Evolutionary conservation across 2,113 vertebrate species (phyloP), one percentile per base, ranked within the genome.

Genomic region (Ariopsis seemanni): DNA sequence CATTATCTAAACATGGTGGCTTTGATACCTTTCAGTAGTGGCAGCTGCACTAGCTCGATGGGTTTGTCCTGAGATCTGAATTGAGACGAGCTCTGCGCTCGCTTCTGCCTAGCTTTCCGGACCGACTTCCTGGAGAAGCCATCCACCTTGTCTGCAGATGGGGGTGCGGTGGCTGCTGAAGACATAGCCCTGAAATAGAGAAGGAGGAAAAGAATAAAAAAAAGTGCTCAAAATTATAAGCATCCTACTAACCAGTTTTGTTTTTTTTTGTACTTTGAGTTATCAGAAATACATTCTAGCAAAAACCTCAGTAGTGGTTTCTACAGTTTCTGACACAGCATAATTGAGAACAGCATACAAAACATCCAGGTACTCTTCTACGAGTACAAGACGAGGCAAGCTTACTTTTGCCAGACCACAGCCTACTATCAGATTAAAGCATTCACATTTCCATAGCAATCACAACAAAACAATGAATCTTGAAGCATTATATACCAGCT

Each of bases 111-210:
- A 94, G 97, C 95, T 97, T 99, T 99, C 95, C 98, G 97, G 96
- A 99, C 98, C 95, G 98, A 99, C 97, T 99, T 99, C 95, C 98
- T 97, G 93, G 98, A 97, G 97, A 99, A 99, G 97, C 98, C 98
- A 95, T 99, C 98, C 96, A 99, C 97, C 98, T 99, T 99, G 97
- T 99, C 98, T 96, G 97, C 98, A 96, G 98, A 99, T 94, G 98
- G 98, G 95, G 98, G 96, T 93, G 97, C 97, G 94, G 97, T 97
- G 96, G 97, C 97, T 97, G 97, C 96, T 94, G 98, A 99, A 97
- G 98, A 99, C 98, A 99, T 99, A 97, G 97, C 97, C 97, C 97
- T 99, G 96, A 94, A 96, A 89, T 85, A 71, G 18, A 90, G 42
- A 55, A 57, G 22, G 72, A 52, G 52, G 30, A 12, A 5, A 63